Evolutionary conservation across 2,888 invertebrate species (phyloP).

Genomic region (Dryococelus australis): DNA sequence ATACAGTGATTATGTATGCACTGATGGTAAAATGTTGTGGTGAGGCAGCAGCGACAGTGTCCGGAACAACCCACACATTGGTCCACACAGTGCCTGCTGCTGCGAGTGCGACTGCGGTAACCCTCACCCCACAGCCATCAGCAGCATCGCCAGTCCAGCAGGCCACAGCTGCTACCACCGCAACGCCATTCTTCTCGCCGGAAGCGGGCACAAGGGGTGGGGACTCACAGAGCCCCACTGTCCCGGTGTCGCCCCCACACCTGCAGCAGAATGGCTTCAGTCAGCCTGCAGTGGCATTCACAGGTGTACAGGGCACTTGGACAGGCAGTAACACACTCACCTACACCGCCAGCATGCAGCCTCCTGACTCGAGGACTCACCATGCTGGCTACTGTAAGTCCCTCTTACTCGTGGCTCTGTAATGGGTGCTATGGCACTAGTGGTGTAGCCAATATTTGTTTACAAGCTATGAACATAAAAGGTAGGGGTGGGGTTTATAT

Average conservation of each 20-base stretch:
- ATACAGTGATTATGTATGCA: no score
- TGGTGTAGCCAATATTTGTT: no score
- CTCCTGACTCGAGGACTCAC: conserved; percentile 71
- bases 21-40: no score
- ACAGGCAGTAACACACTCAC: conserved; percentile 90
- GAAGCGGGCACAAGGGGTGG: conserved; percentile 32
- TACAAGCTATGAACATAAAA: no score
- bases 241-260: conserved; percentile 52
- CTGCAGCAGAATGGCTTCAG: conserved; percentile 44
- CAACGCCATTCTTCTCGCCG: conserved; percentile 35
- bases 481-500: no score
- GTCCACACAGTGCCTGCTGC: conserved; percentile 7
- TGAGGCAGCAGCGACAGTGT: neutral
- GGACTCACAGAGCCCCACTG: conserved; percentile 42
- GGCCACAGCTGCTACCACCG: conserved; percentile 53
- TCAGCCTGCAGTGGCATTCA: conserved; percentile 36
- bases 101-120: neutral
- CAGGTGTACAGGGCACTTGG: conserved; percentile 75
- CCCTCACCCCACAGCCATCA: conserved; percentile 50
- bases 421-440: no score
- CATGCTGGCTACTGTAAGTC: conserved; percentile 70
- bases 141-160: conserved; percentile 37
- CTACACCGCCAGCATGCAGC: conserved; percentile 89
- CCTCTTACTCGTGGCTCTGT: neutral
- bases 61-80: neutral